phyloP scores from a whole-genome alignment of 2,888 invertebrate species.

The Podabrus alpinus region DNA sequence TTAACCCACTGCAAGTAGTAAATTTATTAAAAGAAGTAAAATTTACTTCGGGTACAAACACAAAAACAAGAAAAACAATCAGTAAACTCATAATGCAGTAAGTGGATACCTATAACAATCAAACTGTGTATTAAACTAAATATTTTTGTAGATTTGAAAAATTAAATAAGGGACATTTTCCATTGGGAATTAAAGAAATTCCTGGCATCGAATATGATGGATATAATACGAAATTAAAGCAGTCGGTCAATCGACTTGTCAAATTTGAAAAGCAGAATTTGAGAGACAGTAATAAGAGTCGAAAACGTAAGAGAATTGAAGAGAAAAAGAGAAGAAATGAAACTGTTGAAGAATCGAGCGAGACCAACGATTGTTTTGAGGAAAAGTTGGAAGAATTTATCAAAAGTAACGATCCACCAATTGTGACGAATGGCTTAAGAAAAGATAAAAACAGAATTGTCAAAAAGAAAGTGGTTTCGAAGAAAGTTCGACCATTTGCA shows the following conservation, averaged over 20 bases:
- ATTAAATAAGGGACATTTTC: constrained; percentile 67
- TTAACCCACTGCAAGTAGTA: constrained; percentile 64
- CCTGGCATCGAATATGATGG: constrained; percentile 47
- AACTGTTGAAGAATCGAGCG: neutral
- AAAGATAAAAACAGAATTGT: neutral
- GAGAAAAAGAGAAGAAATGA: neutral
- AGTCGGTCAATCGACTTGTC: constrained; percentile 47
- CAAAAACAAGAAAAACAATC: constrained; percentile 62
- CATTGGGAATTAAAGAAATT: constrained; percentile 65
- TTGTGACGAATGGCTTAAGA: neutral
- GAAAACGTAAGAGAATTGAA: neutral
- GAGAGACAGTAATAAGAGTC: constrained; percentile 43
- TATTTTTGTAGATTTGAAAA: constrained; percentile 60
- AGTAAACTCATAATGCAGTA: constrained; percentile 60
- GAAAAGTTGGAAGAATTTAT: neutral
- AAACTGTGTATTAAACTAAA: neutral
- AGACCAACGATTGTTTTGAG: neutral
- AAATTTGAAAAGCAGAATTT: constrained; percentile 50
- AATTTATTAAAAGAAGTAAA: constrained; percentile 59
- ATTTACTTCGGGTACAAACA: constrained; percentile 58
- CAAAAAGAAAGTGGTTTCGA: neutral
- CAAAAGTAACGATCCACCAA: neutral
- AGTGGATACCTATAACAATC: constrained; percentile 34
- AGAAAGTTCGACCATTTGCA: neutral
- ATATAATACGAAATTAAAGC: constrained; percentile 43